Base-by-base conservation (phyloP, 23 tunicate species). In the Ciona savignyi region DNA sequence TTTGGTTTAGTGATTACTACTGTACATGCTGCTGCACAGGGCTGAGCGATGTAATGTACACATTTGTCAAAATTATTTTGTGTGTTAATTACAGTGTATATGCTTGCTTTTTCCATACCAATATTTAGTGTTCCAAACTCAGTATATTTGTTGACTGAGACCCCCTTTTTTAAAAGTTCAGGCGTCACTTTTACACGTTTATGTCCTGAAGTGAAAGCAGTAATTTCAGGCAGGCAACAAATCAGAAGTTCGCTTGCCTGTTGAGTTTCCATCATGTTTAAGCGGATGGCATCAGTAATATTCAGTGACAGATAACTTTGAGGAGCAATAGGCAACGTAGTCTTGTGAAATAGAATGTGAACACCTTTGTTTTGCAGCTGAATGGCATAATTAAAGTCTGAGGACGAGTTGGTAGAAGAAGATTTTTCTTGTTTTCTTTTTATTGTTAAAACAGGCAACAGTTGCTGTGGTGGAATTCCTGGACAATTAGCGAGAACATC, bases 21-120 rank as follows among this genome's bases (percentile, higher is more conserved):
- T 30, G 83, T 85, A 64, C 91, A 85, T 26, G 91, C 73, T 15
- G 91, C 83, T 32, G 84, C 67, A 78, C 74, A 74, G 0, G 80
- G 80, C 51, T 74, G 51, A 0, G 70, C 35, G 60, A 74, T 33
- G 51, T 74, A 75, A 9, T 32, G 34, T 3, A 30, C 33, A n/a
- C 30, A 6, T 30, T 23, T 15, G 28, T 65, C 35, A 27, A 65
- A 29, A 1, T 32, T 30, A 26, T n/a, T 28, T n/a, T n/a, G n/a
- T n/a, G n/a, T n/a, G 4, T 35, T 1, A 30, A 56, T 75, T 0
- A 74, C 80, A 42, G 80, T 74, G 51, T 65, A 82, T 2, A 74
- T 75, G 4, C 70, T 32, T 30, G 80, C 80, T 51, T 70, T 67
- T 67, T 85, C 91, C 51, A 78, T 62, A 3, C 79, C 73, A 62